Conservation (phyloP, 2,797 vertebrate species). For the Meda fulgida region DNA sequence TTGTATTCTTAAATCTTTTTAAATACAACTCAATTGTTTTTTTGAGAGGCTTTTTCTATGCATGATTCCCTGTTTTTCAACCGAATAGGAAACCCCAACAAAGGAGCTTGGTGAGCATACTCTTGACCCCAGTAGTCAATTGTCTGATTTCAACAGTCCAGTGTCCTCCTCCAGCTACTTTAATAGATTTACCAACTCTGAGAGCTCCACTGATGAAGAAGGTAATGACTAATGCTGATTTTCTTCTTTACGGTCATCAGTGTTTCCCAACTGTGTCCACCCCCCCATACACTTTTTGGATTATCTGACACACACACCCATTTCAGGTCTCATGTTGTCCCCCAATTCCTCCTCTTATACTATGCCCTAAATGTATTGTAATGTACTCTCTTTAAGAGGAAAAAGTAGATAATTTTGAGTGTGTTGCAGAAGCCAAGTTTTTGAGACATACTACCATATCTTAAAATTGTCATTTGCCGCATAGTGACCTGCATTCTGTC, state of each 20-base stretch:
- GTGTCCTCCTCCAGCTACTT: slow-evolving; percentile 78
- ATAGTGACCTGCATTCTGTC: not conserved
- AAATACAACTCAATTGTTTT: not conserved
- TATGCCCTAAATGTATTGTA: not conserved
- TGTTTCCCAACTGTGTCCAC: not conserved
- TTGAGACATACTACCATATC: not conserved
- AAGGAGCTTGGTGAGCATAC: slow-evolving; percentile 90
- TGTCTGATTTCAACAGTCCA: slow-evolving; percentile 78
- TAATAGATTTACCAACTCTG: slow-evolving; percentile 90
- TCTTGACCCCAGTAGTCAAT: slow-evolving; percentile 77
- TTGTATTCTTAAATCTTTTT: not conserved
- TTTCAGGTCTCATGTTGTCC: not conserved
- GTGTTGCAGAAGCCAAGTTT: not conserved
- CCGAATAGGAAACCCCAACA: slow-evolving; percentile 91
- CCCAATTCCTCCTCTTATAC: not conserved
- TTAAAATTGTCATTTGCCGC: not conserved
- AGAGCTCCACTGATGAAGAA: slow-evolving; percentile 99
- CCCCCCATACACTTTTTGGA: not conserved
- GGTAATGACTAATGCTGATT: slow-evolving; percentile 75
- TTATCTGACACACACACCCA: not conserved
- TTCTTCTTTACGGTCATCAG: not conserved
- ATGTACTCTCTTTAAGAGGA: not conserved
- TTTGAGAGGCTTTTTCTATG: not conserved
- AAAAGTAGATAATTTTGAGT: not conserved
- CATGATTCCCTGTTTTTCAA: not conserved